These are phyloP conservation scores for Tinamus guttatus DNA, from an alignment of 2,113 vertebrate species.

Conservation along the genomic window DNA sequence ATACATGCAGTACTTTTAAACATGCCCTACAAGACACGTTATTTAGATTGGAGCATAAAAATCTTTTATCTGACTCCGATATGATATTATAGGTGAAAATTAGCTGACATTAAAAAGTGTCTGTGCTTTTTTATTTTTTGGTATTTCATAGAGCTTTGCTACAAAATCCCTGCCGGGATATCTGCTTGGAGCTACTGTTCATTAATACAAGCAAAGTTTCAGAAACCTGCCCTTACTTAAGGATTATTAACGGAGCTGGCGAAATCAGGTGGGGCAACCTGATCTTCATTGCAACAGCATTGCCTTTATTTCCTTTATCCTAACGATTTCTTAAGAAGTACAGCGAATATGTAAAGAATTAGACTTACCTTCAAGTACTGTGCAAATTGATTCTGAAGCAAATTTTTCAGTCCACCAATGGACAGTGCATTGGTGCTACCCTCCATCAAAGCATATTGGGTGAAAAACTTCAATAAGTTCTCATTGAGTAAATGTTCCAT, in stretches of 20 bases:
- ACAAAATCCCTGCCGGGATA: not conserved
- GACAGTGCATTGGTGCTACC: slow-evolving; percentile 58
- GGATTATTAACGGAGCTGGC: not conserved
- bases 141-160: not conserved
- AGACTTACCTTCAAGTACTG: slow-evolving; percentile 65
- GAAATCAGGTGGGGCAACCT: not conserved
- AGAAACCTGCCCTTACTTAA: not conserved
- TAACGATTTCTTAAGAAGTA: not conserved
- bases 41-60: not conserved
- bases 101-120: not conserved
- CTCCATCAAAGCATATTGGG: slow-evolving; percentile 65
- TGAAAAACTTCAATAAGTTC: slow-evolving; percentile 67
- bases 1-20: not conserved
- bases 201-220: not conserved
- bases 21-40: not conserved
- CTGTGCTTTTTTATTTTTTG: too few relatives aligned
- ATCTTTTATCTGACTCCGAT: not conserved
- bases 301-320: not conserved
- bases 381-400: slow-evolving; percentile 65
- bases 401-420: slow-evolving; percentile 45
- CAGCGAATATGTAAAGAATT: not conserved
- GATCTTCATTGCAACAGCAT: not conserved
- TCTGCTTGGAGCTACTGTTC: not conserved
- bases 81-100: not conserved
- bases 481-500: slow-evolving; percentile 56